Conservation (phyloP, 2,113 vertebrate species). For the Myrmecobius fasciatus region DNA sequence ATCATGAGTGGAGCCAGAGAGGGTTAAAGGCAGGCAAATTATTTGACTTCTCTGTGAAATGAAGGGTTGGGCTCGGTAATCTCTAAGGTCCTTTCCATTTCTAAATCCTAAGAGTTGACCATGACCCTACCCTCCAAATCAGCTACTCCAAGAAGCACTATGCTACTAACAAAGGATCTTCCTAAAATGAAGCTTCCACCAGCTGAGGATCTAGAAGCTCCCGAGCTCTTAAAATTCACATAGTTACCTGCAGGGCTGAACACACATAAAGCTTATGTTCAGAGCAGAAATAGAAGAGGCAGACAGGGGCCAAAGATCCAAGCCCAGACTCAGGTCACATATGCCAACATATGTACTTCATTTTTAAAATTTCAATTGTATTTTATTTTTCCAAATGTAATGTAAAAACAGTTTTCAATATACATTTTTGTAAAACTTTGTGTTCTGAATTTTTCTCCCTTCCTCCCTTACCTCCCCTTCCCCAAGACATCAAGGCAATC, state of each 20-base stretch:
- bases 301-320: too few species aligned
- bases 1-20: not conserved
- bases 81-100: not conserved
- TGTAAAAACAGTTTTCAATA: too few species aligned
- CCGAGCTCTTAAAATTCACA: not conserved
- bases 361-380: too few species aligned
- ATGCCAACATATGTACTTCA: not conserved
- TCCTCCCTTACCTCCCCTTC: too few species aligned
- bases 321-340: not conserved
- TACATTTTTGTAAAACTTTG: too few species aligned
- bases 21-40: not conserved
- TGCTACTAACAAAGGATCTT: not conserved
- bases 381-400: too few species aligned
- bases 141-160: not conserved
- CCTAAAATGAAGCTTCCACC: not conserved
- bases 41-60: not conserved
- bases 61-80: not conserved
- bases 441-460: too few species aligned
- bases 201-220: not conserved
- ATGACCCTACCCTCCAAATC: not conserved
- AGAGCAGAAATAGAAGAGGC: not conserved
- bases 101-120: not conserved
- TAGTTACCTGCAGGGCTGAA: not conserved
- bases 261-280: not conserved
- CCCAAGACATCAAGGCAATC: too few species aligned